Evolutionary conservation across 2,888 invertebrate genomes (phyloP).

Genomic region (Octonoba sinensis): DNA sequence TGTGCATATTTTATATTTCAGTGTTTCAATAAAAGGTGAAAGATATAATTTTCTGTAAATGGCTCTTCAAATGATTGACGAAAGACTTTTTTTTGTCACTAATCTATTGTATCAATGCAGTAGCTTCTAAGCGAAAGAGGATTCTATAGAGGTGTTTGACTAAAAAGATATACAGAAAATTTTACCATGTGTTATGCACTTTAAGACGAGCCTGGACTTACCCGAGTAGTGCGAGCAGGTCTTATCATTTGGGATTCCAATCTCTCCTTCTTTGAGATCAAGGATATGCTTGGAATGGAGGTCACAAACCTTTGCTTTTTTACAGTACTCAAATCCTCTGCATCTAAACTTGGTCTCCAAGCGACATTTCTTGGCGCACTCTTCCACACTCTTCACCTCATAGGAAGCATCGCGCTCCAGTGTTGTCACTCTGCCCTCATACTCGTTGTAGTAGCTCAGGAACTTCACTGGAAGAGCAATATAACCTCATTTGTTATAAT

Average conservation of each 20-base stretch:
- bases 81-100: too few relatives aligned
- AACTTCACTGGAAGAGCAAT: slow-evolving; percentile 40
- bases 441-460: slow-evolving; percentile 20
- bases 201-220: slow-evolving; percentile 3
- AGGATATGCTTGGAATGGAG: slow-evolving; percentile 48
- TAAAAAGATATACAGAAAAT: too few relatives aligned
- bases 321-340: slow-evolving; percentile 59
- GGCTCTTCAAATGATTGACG: too few relatives aligned
- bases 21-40: too few relatives aligned
- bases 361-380: slow-evolving; percentile 45
- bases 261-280: slow-evolving; percentile 31
- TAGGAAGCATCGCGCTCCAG: slow-evolving; percentile 1
- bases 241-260: neutral
- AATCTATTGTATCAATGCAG: too few relatives aligned
- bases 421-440: slow-evolving; percentile 34
- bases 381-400: slow-evolving; percentile 4
- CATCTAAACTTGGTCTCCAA: slow-evolving; percentile 17
- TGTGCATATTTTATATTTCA: too few relatives aligned
- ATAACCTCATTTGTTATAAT: too few relatives aligned
- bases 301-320: slow-evolving; percentile 16
- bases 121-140: too few relatives aligned
- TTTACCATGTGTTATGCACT: too few relatives aligned
- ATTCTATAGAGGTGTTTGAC: too few relatives aligned
- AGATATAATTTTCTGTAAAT: too few relatives aligned
- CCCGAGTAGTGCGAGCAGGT: slow-evolving; percentile 55